Base-by-base conservation (phyloP, 2,888 invertebrate genomes). In the Glaucopsyche alexis region DNA sequence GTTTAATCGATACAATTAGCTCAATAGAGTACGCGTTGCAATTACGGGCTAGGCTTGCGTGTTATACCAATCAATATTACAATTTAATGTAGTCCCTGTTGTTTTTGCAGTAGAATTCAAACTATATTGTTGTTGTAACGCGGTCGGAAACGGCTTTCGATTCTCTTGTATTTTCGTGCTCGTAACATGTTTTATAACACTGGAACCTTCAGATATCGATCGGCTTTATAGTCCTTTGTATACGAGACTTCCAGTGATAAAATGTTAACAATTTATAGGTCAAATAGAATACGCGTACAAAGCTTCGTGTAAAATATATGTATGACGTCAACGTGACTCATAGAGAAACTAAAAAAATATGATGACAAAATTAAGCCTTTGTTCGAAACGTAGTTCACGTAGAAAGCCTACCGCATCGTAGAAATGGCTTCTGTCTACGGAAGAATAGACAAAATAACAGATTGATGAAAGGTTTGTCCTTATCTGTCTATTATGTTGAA, bases 61-160 rank as follows among this genome's bases (percentile, higher is more conserved):
- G 69, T 69, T 47, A 47, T 13, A 69, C 29, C 69, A 69, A 29
- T 49, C 69, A 19, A 69, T 49, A 49, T 3, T 29, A 16, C 69
- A 29, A 47, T 16, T 47, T 49, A 69, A 49, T 29, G 29, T 69
- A 13, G 69, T 13, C 49, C 7, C 45, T 69, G 69, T 69, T 69
- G 11, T 47, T 47, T 47, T 47, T 0, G 29, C 11, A 47, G n/a
- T 69, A 69, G 47, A 69, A 69, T 69, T 69, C 45, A 69, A 14
- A 69, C 49, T 49, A 47, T 29, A 47, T 67, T 45, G 29, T 42
- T 47, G n/a, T 14, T 14, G 45, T 16, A 67, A 69, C 29, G 7
- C 49, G 69, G 69, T 69, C 69, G 69, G 69, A 69, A 69, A 29
- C 45, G 69, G 69, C 47, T 69, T 69, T 69, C 69, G 69, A 69